Conservation (phyloP, 2,888 invertebrate genomes). For the Polymixis flavicincta region DNA sequence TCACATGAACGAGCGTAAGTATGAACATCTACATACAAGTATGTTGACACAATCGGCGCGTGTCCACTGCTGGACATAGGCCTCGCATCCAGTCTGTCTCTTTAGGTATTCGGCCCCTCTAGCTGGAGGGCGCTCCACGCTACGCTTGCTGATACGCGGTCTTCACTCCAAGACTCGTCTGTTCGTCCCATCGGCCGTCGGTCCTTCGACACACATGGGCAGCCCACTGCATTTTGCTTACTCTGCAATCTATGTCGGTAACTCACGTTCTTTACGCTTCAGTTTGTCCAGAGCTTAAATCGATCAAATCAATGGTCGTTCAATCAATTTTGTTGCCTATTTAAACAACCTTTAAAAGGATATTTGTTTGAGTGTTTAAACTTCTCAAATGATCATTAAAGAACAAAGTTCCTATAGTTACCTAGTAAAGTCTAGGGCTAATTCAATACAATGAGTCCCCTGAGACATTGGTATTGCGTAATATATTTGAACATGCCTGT, state of each 20-base stretch:
- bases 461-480: constrained; percentile 35
- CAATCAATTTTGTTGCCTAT: neutral
- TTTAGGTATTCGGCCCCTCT: no score
- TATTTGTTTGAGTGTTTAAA: neutral
- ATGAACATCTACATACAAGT: neutral
- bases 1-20: neutral
- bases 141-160: no score
- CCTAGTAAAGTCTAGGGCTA: neutral
- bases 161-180: no score
- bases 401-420: neutral
- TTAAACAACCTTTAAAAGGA: neutral
- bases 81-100: no score
- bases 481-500: constrained; percentile 44
- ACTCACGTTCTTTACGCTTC: neutral
- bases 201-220: no score
- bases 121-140: no score
- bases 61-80: no score
- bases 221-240: no score
- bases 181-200: no score
- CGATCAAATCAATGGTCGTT: neutral
- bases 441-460: constrained; percentile 8
- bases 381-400: neutral
- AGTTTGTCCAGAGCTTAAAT: neutral
- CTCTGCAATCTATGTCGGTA: no score
- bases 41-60: neutral